Evolutionary conservation across 2,888 invertebrate genomes (phyloP).

Genomic region (Muscina levida): DNA sequence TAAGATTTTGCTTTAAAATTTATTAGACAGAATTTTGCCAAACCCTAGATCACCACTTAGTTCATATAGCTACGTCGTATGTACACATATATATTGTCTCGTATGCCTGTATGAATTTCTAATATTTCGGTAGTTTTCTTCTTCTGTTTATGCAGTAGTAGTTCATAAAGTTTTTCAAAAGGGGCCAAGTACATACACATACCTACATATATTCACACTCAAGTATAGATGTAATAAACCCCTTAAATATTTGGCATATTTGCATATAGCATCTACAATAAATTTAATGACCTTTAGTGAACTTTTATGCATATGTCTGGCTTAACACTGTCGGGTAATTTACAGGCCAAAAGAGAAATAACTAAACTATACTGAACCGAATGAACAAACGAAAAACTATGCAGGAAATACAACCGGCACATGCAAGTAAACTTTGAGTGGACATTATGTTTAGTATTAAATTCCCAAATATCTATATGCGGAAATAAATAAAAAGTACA

Average conservation of each 20-base stretch:
- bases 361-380: conserved; percentile 36
- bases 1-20: conserved; percentile 25
- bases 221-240: conserved; percentile 57
- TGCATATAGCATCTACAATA: conserved; percentile 61
- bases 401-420: background rate
- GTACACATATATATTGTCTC: no score
- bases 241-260: conserved; percentile 66
- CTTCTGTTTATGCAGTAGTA: conserved; percentile 41
- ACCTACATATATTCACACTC: no score
- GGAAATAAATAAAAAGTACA: conserved; percentile 26
- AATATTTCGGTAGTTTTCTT: conserved; percentile 25
- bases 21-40: conserved; percentile 7
- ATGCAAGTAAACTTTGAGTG: conserved; percentile 5
- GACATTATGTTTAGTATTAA: conserved; percentile 24
- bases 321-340: conserved; percentile 63
- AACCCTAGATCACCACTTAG: background rate
- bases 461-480: conserved; percentile 8
- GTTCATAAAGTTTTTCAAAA: conserved; percentile 53
- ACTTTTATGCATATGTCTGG: conserved; percentile 66
- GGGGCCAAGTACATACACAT: background rate
- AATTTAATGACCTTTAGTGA: conserved; percentile 65
- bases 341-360: conserved; percentile 59
- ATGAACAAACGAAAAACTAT: conserved; percentile 4
- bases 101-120: background rate
- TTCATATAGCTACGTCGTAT: conserved; percentile 12